phyloP scores from a whole-genome alignment of 2,797 vertebrate species.

The Pipistrellus nathusii region DNA sequence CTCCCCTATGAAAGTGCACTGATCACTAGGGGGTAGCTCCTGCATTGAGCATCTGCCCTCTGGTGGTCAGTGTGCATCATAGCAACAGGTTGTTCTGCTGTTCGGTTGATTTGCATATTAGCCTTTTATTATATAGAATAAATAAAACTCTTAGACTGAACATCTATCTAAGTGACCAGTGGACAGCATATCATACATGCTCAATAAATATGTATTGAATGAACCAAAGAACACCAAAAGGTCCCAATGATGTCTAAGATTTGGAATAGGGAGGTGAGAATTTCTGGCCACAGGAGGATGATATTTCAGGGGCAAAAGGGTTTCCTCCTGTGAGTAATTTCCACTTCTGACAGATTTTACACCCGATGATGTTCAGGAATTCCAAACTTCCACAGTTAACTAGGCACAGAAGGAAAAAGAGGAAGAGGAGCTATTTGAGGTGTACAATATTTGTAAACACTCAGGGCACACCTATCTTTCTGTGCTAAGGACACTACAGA shows the following conservation, averaged over 20 bases:
- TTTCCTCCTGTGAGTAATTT: background rate
- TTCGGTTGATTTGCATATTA: no score
- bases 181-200: background rate
- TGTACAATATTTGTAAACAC: background rate
- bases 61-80: no score
- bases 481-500: background rate
- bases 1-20: no score
- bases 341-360: background rate
- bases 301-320: constrained; percentile 4
- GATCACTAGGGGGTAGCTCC: no score
- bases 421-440: background rate
- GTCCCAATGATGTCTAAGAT: background rate
- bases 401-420: background rate
- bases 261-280: background rate
- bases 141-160: background rate
- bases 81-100: no score
- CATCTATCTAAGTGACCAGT: background rate
- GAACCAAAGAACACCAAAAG: background rate
- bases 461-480: background rate
- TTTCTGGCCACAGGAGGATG: background rate
- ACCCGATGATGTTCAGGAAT: background rate
- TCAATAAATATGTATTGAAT: background rate
- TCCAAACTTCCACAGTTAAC: background rate
- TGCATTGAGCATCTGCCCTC: no score
- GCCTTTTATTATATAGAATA: background rate